A percentile compares a stretch with the other conserved stretches of the same genome.
Evolutionary conservation across 2,113 vertebrate species (phyloP).

Genomic region (Peromyscus leucopus): DNA sequence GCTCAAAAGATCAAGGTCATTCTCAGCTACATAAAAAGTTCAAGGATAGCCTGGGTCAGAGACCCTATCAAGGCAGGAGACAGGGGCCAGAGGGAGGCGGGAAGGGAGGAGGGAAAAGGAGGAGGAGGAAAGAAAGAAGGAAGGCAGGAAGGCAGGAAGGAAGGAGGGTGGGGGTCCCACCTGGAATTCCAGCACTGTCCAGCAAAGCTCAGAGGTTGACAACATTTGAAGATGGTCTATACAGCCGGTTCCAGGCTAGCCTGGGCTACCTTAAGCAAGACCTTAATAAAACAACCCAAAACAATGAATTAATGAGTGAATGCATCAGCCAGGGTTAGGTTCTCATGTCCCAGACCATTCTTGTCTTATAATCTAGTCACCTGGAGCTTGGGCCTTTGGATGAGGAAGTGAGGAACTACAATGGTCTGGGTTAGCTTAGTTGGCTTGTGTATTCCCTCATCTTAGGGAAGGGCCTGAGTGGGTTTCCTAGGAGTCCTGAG

Average conservation of each 20-base stretch:
- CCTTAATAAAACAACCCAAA: neutral
- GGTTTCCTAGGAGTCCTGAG: neutral
- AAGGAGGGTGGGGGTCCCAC: too few relatives aligned
- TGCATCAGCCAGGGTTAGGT: neutral
- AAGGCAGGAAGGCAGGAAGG: neutral
- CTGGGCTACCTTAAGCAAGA: neutral
- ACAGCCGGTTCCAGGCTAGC: neutral
- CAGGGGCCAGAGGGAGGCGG: too few relatives aligned
- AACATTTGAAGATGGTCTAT: neutral
- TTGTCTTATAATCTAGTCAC: accelerated
- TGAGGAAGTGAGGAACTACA: neutral
- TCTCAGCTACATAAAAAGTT: neutral
- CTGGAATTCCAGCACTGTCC: neutral
- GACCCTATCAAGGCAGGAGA: neutral
- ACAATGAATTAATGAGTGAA: neutral
- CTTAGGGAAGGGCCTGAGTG: neutral
- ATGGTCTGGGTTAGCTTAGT: too few relatives aligned
- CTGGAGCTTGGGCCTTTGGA: neutral
- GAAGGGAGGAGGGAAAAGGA: too few relatives aligned
- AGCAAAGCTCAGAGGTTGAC: neutral
- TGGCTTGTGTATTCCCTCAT: neutral
- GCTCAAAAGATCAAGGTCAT: neutral
- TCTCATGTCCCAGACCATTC: neutral
- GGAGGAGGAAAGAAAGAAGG: too few relatives aligned
- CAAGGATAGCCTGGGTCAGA: neutral